Base-by-base conservation (phyloP, 2,797 vertebrate genomes). In the Siniperca obscura region DNA sequence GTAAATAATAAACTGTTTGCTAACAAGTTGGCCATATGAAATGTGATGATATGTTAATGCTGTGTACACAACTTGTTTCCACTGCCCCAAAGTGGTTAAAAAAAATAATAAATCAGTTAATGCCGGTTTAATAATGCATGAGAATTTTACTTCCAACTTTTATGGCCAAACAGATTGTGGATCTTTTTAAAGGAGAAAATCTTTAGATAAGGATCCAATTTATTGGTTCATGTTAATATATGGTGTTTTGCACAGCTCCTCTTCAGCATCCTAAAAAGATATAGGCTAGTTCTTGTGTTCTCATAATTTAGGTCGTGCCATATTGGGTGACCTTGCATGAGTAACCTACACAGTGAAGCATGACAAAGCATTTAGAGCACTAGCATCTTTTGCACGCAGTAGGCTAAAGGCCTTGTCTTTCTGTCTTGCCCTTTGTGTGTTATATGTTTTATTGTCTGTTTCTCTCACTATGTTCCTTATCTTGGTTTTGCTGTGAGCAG, bases 261-360 rank as follows among this genome's bases (percentile, higher is more conserved):
- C 46, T 61, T 38, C 21, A 44, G 3, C 38, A 27, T 67, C 3
- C 4, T 13, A 30, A 13, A 61, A 53, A 12, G 17, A 50, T 44
- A 27, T 44, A 36, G 36, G 36, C 36, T 36, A 25, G 52, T 27
- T 72, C 12, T 25, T 57, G 57, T 72, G 72, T 71, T 77, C 10
- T 59, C 27, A 44, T 22, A 59, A 78, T 76, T 30, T 67, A 65
- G 80, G 74, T 80, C 84, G 61, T 76, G 57, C 19, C 44, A 75
- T 61, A 86, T 86, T 69, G 70, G 76, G 72, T 76, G 68, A 80
- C 81, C 69, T 71, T 70, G 68, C 60, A 62, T 73, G 61, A 76
- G 72, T 74, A 55, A 34, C 68, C 14, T 60, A 42, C 44, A 83
- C 70, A 73, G 25, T 38, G 61, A 80, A 72, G 64, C 67, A 64